Conservation (phyloP, 2,888 invertebrate genomes). For the Himalopsyche japonica region DNA sequence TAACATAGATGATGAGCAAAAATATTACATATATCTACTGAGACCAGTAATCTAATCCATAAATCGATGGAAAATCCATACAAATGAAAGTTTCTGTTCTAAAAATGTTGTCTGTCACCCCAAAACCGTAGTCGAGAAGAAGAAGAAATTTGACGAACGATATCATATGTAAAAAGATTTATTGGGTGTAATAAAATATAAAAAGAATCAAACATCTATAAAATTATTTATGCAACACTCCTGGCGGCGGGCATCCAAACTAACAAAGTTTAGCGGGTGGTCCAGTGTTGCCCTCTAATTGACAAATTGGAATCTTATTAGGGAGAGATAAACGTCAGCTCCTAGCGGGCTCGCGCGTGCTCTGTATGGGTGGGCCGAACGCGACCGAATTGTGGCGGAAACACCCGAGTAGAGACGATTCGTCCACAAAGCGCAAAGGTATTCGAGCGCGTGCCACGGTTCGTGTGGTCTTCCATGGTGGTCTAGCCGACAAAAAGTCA, state of each 20-base stretch:
- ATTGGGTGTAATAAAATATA: too few species aligned
- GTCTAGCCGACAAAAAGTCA: constrained; percentile 49
- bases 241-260: constrained; percentile 14
- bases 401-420: constrained; percentile 10
- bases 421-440: constrained; percentile 26
- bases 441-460: constrained; percentile 71
- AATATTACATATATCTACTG: too few species aligned
- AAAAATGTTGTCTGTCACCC: too few species aligned
- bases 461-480: constrained; percentile 70
- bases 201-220: too few species aligned
- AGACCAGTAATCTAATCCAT: too few species aligned
- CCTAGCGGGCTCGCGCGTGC: constrained; percentile 48
- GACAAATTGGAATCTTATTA: constrained; percentile 75
- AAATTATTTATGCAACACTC: background rate
- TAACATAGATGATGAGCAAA: too few species aligned
- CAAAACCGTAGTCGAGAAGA: too few species aligned
- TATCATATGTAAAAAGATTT: too few species aligned
- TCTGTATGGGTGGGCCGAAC: constrained; percentile 48
- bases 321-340: constrained; percentile 61
- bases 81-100: too few species aligned
- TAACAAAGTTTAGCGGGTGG: constrained; percentile 34
- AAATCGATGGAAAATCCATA: too few species aligned
- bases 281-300: constrained; percentile 64
- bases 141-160: too few species aligned
- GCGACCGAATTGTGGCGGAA: constrained; percentile 47